Base-by-base conservation (phyloP, 2,797 vertebrate genomes). In the Sarcoramphus papa region DNA sequence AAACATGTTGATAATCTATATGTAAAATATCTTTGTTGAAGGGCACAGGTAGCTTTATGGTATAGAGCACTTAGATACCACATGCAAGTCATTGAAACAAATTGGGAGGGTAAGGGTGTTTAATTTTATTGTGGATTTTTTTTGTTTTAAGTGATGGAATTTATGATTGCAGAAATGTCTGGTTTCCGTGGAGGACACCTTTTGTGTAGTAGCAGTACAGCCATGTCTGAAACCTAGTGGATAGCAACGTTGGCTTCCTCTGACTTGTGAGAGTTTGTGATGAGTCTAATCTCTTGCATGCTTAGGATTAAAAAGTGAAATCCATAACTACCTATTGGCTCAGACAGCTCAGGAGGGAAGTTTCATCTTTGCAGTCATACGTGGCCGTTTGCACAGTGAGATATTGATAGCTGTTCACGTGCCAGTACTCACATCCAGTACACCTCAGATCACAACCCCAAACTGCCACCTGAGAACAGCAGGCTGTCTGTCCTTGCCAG, bases 1-100 rank as follows among this genome's bases (percentile, higher is more conserved):
- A 94, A 96, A 70, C 85, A 95, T 95, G 90, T 98, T 96, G 92
- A 94, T 97, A 95, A 95, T 78, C 85, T 90, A 14, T 86, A 79
- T 93, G 83, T 95, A 94, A 88, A 88, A 57, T 92, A 85, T 31
- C 53, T 90, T 82, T 86, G 35, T 85, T 89, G 65, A 92, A 93
- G 85, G 64, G 56, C 31, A 19, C 57, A 93, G 57, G 30, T 92
- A 74, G 62, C 81, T 93, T 92, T 69, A 21, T 43, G 33, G 11
- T 75, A 31, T 20, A 78, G 25, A 82, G 12, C 25, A 31, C 28
- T 69, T 60, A 56, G 9, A 30, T 53, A 53, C 50, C 40, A 45
- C 28, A 31, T 4, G 0, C 45, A 40, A 41, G 45, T 77, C 27
- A 62, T 13, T 69, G 74, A 54, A 64, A 48, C 37, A 62, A 56